Evolutionary conservation across 1,140 invertebrate genomes (phyloP).

Genomic region (Metopolophium dirhodum): DNA sequence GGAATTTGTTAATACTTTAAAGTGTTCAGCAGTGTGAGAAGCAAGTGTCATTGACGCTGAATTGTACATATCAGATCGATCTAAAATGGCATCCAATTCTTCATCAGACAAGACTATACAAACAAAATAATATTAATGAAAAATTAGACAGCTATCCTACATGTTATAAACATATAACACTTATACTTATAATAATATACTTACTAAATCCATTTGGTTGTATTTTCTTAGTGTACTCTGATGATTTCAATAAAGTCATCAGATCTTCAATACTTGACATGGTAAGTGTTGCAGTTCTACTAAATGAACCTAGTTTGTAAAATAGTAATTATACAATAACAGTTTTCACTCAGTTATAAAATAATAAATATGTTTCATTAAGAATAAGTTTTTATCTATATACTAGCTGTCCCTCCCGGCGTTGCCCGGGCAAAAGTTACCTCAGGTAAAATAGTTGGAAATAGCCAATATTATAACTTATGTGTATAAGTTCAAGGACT

Average conservation of each 20-base stretch:
- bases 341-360: neutral
- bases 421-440: too few relatives aligned
- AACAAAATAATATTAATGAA: conserved; percentile 31
- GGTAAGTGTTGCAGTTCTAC: conserved; percentile 29
- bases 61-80: conserved; percentile 67
- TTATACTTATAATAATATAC: conserved; percentile 24
- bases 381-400: too few relatives aligned
- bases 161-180: conserved; percentile 5
- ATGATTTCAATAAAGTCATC: conserved; percentile 64
- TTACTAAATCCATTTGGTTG: conserved; percentile 60
- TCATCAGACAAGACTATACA: conserved; percentile 65
- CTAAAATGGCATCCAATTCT: conserved; percentile 68
- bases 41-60: neutral
- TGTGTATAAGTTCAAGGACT: too few relatives aligned
- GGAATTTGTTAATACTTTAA: neutral
- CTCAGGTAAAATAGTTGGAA: too few relatives aligned
- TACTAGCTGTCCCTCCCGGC: too few relatives aligned
- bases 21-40: conserved; percentile 4
- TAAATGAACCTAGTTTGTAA: conserved; percentile 58
- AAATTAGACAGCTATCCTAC: neutral
- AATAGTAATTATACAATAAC: neutral
- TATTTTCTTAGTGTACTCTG: conserved; percentile 62
- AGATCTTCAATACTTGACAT: conserved; percentile 62
- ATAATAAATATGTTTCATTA: neutral
- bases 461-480: too few relatives aligned